Base-by-base conservation (phyloP, 2,797 vertebrate species). In the Phyllotis vaccarum region DNA sequence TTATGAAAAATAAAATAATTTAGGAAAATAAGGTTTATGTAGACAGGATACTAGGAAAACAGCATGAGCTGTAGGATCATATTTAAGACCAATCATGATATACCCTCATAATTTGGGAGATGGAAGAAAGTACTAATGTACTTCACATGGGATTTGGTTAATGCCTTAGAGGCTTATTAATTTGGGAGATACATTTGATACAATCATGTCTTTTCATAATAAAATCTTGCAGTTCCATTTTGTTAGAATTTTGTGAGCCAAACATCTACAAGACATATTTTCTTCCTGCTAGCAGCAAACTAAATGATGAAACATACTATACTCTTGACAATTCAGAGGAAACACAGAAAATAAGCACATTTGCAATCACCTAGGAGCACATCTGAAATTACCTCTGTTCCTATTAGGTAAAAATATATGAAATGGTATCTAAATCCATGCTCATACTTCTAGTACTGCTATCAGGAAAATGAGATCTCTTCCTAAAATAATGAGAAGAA, bases 401-500 rank as follows among this genome's bases (percentile, higher is more conserved):
- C 66, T 85, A 37, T 95, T 88, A 94, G 40, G 68, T 54, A 92
- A 64, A 94, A 76, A 91, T 93, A 89, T 92, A 97, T 96, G 54
- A 83, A 85, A 8, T 68, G 14, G 40, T 74, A 80, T 90, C 58
- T 89, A 86, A 90, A 40, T 88, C 13, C 29, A 27, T 29, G 49
- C 82, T 95, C 92, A 91, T 24, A 62, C 43, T 74, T 31, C 22
- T 13, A 56, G 3, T 22, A 34, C 93, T 82, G 93, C 40, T 37
- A 31, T 22, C 5, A 68, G 82, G 60, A 87, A 95, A 95, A 96
- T 86, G 43, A 86, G 91, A 31, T 60, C 37, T 94, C 24, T 22
- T 66, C 52, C 81, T 90, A 95, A 91, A 89, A 76, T 96, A 96
- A 96, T 95, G 91, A 96, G 58, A 91, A 93, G 10, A 70, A 29